Base-by-base conservation (phyloP, 1,140 invertebrate genomes). In the Homalodisca vitripennis region DNA sequence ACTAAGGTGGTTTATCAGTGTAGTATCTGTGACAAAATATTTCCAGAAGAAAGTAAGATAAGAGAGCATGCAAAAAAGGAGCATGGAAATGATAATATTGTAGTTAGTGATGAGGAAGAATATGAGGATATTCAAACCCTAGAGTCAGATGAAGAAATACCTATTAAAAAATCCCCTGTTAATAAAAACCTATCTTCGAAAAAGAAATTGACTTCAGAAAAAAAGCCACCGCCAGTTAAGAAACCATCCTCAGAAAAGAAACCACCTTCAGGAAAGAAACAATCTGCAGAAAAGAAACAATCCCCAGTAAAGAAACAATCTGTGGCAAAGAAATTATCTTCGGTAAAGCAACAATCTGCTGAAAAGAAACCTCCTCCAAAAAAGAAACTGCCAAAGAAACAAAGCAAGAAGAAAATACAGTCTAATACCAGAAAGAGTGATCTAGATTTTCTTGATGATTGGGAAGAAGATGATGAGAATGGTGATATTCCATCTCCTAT, bases 41-140 rank as follows among this genome's bases (percentile, higher is more conserved):
- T 60, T 60, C 55, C 26, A 26, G 29, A 30, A 27, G 55, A 60
- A 29, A 27, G 29, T 27, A 26, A 60, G 2, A n/a, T 60, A 26
- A 27, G 22, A 30, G 6, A 12, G 1, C 55, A 60, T 27, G 14
- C 14, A 6, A 60, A 60, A 60, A 60, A 27, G n/a, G 55, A 60
- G 22, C 55, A 60, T 30, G 27, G 55, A 2, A 60, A 60, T 27
- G 55, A 60, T 29, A 60, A 26, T 27, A 30, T 26, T 60, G 6
- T 27, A 3, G 55, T 60, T 26, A 27, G 24, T 27, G 27, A 30
- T 29, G 48, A 53, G 20, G 55, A 60, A 27, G 55, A 60, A 30
- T 60, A 60, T n/a, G 55, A 26, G 3, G 55, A 60, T 60, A 60
- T 60, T 27, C 55, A 60, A 60, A 60, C 55, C 2, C 27, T 60